Evolutionary conservation across 1,140 invertebrate species (phyloP).

Genomic region (Carposina sasakii): DNA sequence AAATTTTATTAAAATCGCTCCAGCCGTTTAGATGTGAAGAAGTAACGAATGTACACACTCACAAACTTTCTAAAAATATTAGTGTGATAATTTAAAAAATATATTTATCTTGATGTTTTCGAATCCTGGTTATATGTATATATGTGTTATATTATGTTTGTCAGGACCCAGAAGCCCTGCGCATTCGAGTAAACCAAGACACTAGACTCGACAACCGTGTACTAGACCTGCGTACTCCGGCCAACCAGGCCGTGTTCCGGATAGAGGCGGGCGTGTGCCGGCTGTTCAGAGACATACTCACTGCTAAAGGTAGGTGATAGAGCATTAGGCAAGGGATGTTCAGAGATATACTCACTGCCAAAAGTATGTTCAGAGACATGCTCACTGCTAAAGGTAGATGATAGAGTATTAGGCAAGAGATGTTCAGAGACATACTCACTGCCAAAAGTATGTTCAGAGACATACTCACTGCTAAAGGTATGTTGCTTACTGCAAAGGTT

Average conservation of each 20-base stretch:
- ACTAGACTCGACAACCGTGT: slow-evolving; percentile 95
- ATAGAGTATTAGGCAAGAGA: too few relatives aligned
- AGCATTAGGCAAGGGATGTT: too few relatives aligned
- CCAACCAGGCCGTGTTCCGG: slow-evolving; percentile 97
- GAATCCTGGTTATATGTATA: too few relatives aligned
- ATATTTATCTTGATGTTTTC: too few relatives aligned
- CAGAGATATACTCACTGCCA: too few relatives aligned
- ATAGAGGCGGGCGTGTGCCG: slow-evolving; percentile 94
- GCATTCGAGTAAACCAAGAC: slow-evolving; percentile 94
- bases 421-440: too few relatives aligned
- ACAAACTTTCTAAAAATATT: too few relatives aligned
- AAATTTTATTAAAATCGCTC: too few relatives aligned
- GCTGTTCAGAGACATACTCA: slow-evolving; percentile 91
- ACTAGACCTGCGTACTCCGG: slow-evolving; percentile 94
- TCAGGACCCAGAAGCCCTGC: slow-evolving; percentile 82
- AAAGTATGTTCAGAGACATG: slow-evolving; percentile 93
- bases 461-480: slow-evolving; percentile 80
- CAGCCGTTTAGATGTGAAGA: too few relatives aligned
- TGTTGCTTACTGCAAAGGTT: neutral
- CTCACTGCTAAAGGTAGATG: slow-evolving; percentile 78
- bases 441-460: slow-evolving; percentile 97
- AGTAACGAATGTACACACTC: too few relatives aligned
- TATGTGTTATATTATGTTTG: too few relatives aligned
- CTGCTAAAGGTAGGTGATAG: slow-evolving; percentile 72
- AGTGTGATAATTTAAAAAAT: too few relatives aligned